phyloP scores from a whole-genome alignment of 2,797 vertebrate genomes.

The Coluber constrictor region DNA sequence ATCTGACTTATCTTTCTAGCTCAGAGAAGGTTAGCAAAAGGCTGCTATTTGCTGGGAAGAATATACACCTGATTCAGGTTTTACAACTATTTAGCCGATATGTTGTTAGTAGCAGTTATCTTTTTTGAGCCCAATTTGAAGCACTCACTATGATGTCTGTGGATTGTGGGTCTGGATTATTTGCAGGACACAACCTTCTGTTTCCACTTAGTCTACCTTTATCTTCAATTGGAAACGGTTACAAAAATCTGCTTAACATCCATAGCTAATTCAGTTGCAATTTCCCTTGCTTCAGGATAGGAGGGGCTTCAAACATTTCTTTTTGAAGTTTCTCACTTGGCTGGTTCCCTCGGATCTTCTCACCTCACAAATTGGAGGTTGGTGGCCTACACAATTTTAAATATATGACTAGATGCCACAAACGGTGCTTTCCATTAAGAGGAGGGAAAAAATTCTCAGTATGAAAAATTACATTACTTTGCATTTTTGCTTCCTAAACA shows the following conservation, averaged over 20 bases:
- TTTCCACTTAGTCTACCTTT: not conserved
- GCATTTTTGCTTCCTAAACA: not conserved
- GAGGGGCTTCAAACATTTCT: not conserved
- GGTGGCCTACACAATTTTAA: not conserved
- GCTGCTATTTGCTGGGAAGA: not conserved
- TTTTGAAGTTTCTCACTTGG: not conserved
- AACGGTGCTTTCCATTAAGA: not conserved
- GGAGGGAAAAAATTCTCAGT: rapidly evolving
- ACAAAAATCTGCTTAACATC: not conserved
- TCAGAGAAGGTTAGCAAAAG: not conserved
- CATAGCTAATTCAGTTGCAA: not conserved
- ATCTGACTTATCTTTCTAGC: not conserved
- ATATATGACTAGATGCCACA: not conserved
- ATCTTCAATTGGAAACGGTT: not conserved
- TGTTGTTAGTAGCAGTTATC: not conserved
- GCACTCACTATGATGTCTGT: not conserved
- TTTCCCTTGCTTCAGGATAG: not conserved
- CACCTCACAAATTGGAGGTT: not conserved
- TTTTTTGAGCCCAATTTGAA: not conserved
- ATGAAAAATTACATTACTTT: not conserved
- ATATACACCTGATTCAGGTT: not conserved
- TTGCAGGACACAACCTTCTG: not conserved
- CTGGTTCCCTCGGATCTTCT: not conserved
- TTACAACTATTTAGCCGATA: not conserved
- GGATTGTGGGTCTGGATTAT: not conserved